phyloP scores from a whole-genome alignment of 2,888 invertebrate species.

The Abrostola tripartita region DNA sequence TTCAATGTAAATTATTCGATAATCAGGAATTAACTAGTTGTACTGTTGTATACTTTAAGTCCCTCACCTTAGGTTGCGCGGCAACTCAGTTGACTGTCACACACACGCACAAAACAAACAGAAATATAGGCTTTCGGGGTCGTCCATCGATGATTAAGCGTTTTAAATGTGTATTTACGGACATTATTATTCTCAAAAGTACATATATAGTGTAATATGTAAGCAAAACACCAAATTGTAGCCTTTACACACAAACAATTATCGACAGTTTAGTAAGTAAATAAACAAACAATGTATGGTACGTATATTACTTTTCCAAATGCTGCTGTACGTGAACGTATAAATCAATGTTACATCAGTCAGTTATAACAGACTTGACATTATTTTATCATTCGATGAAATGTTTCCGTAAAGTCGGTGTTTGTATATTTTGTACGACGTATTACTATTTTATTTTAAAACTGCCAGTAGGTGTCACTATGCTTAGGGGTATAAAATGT shows the following conservation, averaged over 20 bases:
- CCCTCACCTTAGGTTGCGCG: constrained; percentile 60
- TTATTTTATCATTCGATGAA: constrained; percentile 30
- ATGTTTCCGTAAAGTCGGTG: constrained; percentile 35
- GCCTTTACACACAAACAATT: constrained; percentile 68
- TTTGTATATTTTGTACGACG: constrained; percentile 44
- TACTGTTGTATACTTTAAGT: constrained; percentile 61
- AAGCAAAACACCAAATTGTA: constrained; percentile 85
- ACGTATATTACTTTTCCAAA: constrained; percentile 41
- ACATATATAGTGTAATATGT: constrained; percentile 71
- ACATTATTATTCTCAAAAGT: constrained; percentile 66
- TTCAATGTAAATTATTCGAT: constrained; percentile 61
- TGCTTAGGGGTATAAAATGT: constrained; percentile 56
- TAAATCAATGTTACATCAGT: constrained; percentile 30
- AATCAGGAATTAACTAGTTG: constrained; percentile 64
- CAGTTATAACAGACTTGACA: constrained; percentile 26
- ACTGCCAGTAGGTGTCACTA: constrained; percentile 56
- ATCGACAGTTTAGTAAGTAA: constrained; percentile 45
- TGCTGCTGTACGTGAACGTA: constrained; percentile 43
- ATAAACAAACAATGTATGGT: constrained; percentile 44
- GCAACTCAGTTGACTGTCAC: constrained; percentile 74
- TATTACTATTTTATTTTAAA: constrained; percentile 39
- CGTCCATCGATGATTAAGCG: constrained; percentile 69
- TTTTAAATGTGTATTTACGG: constrained; percentile 63
- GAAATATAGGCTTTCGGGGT: constrained; percentile 76
- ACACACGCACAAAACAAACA: constrained; percentile 78